Evolutionary conservation across 1,140 invertebrate genomes (phyloP), one percentile per base, ranked within the genome.

Genomic region (Atta cephalotes): DNA sequence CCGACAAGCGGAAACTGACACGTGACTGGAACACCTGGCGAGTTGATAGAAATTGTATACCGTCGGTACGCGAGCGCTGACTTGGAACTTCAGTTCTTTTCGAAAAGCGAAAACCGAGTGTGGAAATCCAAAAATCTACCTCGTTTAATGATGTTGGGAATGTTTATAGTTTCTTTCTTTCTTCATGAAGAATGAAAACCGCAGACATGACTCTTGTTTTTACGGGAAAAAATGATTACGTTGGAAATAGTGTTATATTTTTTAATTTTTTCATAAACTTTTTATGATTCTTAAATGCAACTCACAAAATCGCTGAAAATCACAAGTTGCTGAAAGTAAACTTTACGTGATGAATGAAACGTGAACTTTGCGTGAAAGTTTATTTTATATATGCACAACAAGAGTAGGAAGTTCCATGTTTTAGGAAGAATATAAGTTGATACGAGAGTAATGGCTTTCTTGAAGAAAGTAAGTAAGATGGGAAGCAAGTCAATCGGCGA

Each of bases 1-100:
- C 78, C 91, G 91, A 91, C 91, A 92, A 86, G 60, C 80, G 31
- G 87, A 70, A 70, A 70, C 58, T 39, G 78, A 88, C 89, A 90
- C 81, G 88, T 86, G 89, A 80, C 77, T 86, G 71, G 65, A 86
- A 90, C 89, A 90, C 81, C 89, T 86, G 86, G 79, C 85, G 76
- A 25, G 14, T 12, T 35, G 49, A 53, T 82, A 81, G 76, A 82
- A 90, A 90, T 81, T 77, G 81, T 80, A 80, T 68, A 6, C 9
- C 78, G 58, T 58, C 25, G 77, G 5, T 28, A 9, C 5, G 35
- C 35, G 18, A 28, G 35, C 35, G 56, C 39, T 28, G 63, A 56
- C 49, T 51, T 80, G 14, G 49, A 10, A 56, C 51, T 58, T 14
- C 65, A 58, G 35, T 28, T 28, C 49, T 58, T n/a, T 25, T 56